Evolutionary conservation across 2,797 vertebrate species (phyloP).

Genomic region (Salmo trutta): DNA sequence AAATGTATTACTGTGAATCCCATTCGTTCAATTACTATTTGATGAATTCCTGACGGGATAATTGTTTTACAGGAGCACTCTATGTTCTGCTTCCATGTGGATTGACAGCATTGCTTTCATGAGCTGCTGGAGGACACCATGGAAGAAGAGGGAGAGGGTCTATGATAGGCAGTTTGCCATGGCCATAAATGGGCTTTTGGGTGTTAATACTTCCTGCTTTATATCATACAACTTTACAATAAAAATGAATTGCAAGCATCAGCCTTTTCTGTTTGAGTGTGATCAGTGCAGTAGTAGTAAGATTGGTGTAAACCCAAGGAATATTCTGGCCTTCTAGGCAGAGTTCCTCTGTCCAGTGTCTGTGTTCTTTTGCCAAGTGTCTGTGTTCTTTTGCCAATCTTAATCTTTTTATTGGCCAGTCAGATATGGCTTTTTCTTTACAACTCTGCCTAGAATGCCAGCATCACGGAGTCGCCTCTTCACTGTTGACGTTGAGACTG

Average conservation of each 20-base stretch:
- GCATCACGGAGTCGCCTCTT: too few species aligned
- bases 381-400: too few species aligned
- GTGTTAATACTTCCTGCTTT: not conserved
- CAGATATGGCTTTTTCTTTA: too few species aligned
- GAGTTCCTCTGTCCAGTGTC: too few species aligned
- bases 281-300: not conserved
- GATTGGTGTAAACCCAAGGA: not conserved
- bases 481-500: too few species aligned
- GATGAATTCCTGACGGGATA: not conserved
- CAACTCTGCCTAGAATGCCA: too few species aligned
- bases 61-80: not conserved
- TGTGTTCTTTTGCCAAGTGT: too few species aligned
- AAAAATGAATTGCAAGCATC: not conserved
- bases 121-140: not conserved
- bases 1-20: too few species aligned
- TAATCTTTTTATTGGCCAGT: too few species aligned
- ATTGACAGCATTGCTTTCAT: not conserved
- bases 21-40: not conserved
- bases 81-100: not conserved
- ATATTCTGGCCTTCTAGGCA: too few species aligned
- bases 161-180: not conserved
- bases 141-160: not conserved
- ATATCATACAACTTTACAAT: not conserved
- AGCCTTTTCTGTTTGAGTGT: not conserved
- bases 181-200: not conserved